Conservation (phyloP, 2,113 vertebrate species). For the Onychostoma macrolepis region DNA sequence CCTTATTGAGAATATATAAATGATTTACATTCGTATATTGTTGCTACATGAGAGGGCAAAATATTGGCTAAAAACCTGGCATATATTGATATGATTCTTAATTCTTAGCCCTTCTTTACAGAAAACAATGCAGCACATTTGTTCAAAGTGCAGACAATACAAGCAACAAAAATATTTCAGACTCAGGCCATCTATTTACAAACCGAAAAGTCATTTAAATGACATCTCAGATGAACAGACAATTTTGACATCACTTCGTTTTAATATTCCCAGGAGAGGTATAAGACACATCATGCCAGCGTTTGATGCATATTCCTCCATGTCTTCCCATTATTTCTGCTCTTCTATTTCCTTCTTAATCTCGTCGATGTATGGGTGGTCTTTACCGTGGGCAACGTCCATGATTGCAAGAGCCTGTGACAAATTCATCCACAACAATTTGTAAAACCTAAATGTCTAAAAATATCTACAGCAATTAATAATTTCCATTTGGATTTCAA, state of each 20-base stretch:
- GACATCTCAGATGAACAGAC: constrained; percentile 32
- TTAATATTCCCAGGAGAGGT: constrained; percentile 47
- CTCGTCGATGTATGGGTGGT: constrained; percentile 93
- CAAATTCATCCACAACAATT: constrained; percentile 8
- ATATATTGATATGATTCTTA: constrained; percentile 33
- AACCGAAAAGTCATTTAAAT: constrained; percentile 26
- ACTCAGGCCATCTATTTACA: constrained; percentile 38
- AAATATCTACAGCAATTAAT: neutral
- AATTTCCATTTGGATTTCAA: neutral
- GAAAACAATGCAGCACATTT: constrained; percentile 41
- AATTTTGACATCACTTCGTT: constrained; percentile 47
- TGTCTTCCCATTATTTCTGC: constrained; percentile 65
- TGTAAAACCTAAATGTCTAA: neutral
- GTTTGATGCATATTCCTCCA: constrained; percentile 42
- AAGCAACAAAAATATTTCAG: constrained; percentile 21
- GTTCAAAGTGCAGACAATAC: constrained; percentile 15
- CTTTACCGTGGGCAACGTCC: constrained; percentile 95
- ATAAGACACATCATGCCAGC: constrained; percentile 65
- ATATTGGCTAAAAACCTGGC: constrained; percentile 19
- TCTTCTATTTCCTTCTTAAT: constrained; percentile 91
- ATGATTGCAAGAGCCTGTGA: constrained; percentile 92
- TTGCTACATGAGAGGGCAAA: constrained; percentile 62
- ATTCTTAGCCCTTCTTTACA: constrained; percentile 48
- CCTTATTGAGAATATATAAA: constrained; percentile 49
- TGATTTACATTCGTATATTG: constrained; percentile 50